Evolutionary conservation across 2,113 vertebrate species (phyloP), one percentile per base, ranked within the genome.

Genomic region (Morone saxatilis): DNA sequence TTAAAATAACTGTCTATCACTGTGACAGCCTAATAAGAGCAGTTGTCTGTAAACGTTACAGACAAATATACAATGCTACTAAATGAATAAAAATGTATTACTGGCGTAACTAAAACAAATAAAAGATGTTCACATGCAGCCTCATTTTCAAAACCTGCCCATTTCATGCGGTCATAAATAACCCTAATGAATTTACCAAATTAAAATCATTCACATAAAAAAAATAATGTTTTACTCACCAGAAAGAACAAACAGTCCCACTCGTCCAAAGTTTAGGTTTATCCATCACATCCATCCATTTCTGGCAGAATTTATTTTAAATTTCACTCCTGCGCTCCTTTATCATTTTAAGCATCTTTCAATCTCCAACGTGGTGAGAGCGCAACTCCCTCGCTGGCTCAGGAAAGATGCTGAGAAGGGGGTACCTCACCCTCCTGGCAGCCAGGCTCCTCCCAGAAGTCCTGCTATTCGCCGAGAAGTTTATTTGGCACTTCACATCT

Each of bases 391-490:
- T 78, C 51, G 81, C 83, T 76, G 88, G 88, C 81, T 88, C 76
- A 70, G 83, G 71, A 86, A 90, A 86, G 91, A 92, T 90, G 91
- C 85, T 92, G 88, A 88, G 88, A 89, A 89, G 51, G 88, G 80
- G 89, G 80, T 89, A 90, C 90, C 85, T 88, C 89, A 74, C 79
- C 13, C 85, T 76, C 86, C 81, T 67, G 82, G 65, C 82, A 66
- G 65, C 69, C 72, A 89, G 80, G 90, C 96, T 95, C 96, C 96
- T 94, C 95, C 96, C 95, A 93, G 84, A 93, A 81, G 76, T 89
- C 86, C 71, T 85, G 85, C 91, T 63, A 94, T 95, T 94, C 93
- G 93, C 86, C 76, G 66, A 92, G 81, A 92, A 89, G 82, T 92
- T 90, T 87, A 80, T 93, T 90, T 88, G 80, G 62, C 80, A 66